Evolutionary conservation across 2,888 invertebrate species (phyloP).

Genomic region (Ceratothoa steindachneri): DNA sequence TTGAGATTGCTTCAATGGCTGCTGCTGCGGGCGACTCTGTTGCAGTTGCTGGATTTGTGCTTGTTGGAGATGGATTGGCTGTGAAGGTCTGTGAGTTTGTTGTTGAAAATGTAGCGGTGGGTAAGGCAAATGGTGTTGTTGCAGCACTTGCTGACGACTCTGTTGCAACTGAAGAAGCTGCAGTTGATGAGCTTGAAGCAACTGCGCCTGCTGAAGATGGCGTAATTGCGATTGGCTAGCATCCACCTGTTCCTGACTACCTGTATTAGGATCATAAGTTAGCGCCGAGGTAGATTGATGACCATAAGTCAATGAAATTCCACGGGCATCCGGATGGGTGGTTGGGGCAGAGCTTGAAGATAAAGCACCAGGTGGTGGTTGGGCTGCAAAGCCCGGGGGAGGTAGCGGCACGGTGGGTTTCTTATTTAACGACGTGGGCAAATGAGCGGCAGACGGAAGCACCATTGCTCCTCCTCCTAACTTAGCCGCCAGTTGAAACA

Average conservation of each 20-base stretch:
- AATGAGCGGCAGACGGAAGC: not conserved
- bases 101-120: not conserved
- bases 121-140: not conserved
- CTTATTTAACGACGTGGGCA: not conserved
- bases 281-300: too few species aligned
- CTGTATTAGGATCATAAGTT: too few species aligned
- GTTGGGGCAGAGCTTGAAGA: not conserved
- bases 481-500: not conserved
- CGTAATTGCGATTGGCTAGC: too few species aligned
- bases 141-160: not conserved
- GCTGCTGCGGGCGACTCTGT: not conserved
- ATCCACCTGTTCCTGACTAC: too few species aligned
- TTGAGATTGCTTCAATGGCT: not conserved
- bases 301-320: too few species aligned
- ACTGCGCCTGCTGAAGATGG: too few species aligned
- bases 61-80: not conserved
- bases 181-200: not conserved
- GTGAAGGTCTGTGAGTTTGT: not conserved
- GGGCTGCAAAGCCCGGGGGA: not conserved
- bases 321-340: too few species aligned
- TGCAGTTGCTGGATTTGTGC: not conserved
- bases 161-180: not conserved
- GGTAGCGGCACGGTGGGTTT: not conserved
- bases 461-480: not conserved
- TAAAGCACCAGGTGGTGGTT: not conserved